A percentile compares a stretch with the other conserved stretches of the same genome.
These are phyloP conservation scores for Berghia stephanieae DNA, from an alignment of 1,140 invertebrate species.

Conservation along the genomic window DNA sequence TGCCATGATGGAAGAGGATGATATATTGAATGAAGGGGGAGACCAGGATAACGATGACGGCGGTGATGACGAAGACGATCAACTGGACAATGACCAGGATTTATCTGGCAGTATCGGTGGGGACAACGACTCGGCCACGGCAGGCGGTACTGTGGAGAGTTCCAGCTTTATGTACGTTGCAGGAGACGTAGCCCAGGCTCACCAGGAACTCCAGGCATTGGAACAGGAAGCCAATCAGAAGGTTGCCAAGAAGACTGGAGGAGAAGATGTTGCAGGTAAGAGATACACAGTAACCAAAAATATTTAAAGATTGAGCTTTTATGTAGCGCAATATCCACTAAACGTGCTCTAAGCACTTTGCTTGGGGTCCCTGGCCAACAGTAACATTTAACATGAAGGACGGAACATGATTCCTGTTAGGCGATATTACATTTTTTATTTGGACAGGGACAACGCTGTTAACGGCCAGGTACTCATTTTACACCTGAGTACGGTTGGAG, in stretches of 20 bases:
- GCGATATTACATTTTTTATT: too few species aligned
- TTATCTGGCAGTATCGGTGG: not conserved
- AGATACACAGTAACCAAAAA: too few species aligned
- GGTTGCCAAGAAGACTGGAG: not conserved
- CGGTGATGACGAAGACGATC: constrained; percentile 5
- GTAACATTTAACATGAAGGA: too few species aligned
- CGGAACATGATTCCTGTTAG: too few species aligned
- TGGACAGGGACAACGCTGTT: too few species aligned
- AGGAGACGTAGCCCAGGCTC: not conserved
- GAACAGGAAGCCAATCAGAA: not conserved
- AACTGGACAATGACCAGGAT: not conserved
- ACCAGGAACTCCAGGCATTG: not conserved
- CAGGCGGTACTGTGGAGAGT: not conserved
- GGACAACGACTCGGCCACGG: not conserved
- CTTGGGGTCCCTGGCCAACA: too few species aligned
- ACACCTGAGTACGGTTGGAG: too few species aligned
- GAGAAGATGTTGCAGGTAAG: not conserved
- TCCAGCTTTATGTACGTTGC: constrained; percentile 4
- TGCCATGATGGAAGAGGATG: constrained; percentile 11
- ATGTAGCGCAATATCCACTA: too few species aligned
- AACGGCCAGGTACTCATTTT: too few species aligned
- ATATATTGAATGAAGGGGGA: constrained; percentile 5
- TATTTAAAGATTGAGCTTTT: too few species aligned
- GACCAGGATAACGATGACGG: constrained; percentile 21
- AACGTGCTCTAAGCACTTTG: too few species aligned